Conservation (phyloP, 2,888 invertebrate species). For the Drosophila histrio region DNA sequence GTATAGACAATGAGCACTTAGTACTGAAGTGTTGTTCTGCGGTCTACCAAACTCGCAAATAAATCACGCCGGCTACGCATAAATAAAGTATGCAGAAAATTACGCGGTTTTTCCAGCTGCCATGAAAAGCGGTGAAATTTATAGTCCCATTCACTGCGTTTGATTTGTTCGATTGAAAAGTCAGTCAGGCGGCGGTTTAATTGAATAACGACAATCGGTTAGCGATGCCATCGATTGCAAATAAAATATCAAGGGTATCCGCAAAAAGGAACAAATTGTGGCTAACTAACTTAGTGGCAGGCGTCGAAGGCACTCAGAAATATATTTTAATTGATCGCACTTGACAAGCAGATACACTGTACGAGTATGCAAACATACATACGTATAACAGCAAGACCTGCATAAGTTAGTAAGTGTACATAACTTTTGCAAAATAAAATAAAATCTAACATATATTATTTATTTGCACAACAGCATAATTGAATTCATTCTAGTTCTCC, state of each 20-base stretch:
- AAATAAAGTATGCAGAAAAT: conserved; percentile 68
- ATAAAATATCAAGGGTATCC: conserved; percentile 11
- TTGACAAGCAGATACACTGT: neutral
- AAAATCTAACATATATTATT: too few species aligned
- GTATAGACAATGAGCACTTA: conserved; percentile 63
- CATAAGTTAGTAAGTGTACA: too few species aligned
- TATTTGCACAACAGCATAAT: too few species aligned
- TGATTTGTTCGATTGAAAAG: conserved; percentile 65
- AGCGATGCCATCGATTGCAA: conserved; percentile 18
- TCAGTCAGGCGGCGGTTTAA: conserved; percentile 35
- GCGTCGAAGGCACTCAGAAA: neutral
- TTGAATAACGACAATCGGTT: conserved; percentile 50
- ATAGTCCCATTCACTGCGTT: conserved; percentile 49
- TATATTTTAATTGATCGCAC: neutral
- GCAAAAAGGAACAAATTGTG: conserved; percentile 9
- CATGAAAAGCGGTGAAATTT: conserved; percentile 48
- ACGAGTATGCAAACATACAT: too few species aligned
- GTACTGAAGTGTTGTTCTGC: conserved; percentile 55
- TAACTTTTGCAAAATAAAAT: too few species aligned
- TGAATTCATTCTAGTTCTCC: too few species aligned
- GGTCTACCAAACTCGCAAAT: conserved; percentile 57
- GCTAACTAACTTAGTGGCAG: neutral
- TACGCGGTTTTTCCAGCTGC: conserved; percentile 53
- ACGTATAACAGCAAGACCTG: too few species aligned
- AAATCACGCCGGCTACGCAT: conserved; percentile 68